A percentile compares a stretch with the other conserved stretches of the same genome.
phyloP scores from a whole-genome alignment of 2,888 invertebrate species.

The Heteromurus nitidus region DNA sequence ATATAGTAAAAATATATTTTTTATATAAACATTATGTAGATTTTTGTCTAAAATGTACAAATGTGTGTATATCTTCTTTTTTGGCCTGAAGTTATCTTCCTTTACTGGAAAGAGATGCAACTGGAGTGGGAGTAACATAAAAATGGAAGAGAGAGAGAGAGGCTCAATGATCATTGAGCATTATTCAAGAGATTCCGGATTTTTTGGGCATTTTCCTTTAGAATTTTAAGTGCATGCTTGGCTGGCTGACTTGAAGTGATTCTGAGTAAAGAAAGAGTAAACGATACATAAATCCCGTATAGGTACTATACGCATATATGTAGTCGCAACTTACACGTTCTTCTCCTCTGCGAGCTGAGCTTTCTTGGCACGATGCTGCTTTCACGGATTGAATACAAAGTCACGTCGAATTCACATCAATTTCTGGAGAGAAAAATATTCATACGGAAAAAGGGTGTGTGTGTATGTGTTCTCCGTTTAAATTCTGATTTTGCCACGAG shows the following conservation, averaged over 20 bases:
- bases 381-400: conserved; percentile 53
- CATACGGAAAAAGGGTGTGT: conserved; percentile 9
- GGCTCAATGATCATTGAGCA: conserved; percentile 62
- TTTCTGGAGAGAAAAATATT: conserved; percentile 44
- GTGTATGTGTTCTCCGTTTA: conserved; percentile 44
- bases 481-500: conserved; percentile 36
- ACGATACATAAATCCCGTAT: too few relatives aligned
- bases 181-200: conserved; percentile 45
- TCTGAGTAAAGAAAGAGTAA: conserved; percentile 28
- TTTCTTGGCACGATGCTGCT: conserved; percentile 6
- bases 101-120: neutral
- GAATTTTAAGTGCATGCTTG: conserved; percentile 8
- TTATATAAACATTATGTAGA: conserved; percentile 57
- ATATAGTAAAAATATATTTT: too few relatives aligned
- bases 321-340: too few relatives aligned
- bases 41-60: conserved; percentile 33
- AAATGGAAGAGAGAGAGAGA: neutral
- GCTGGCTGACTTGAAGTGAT: conserved; percentile 29
- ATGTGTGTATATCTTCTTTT: neutral
- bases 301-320: too few relatives aligned
- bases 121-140: neutral
- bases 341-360: neutral
- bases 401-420: conserved; percentile 63
- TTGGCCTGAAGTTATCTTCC: conserved; percentile 42
- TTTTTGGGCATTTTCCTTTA: conserved; percentile 26